Evolutionary conservation across 2,113 vertebrate genomes (phyloP).

Genomic region (Junco hyemalis): DNA sequence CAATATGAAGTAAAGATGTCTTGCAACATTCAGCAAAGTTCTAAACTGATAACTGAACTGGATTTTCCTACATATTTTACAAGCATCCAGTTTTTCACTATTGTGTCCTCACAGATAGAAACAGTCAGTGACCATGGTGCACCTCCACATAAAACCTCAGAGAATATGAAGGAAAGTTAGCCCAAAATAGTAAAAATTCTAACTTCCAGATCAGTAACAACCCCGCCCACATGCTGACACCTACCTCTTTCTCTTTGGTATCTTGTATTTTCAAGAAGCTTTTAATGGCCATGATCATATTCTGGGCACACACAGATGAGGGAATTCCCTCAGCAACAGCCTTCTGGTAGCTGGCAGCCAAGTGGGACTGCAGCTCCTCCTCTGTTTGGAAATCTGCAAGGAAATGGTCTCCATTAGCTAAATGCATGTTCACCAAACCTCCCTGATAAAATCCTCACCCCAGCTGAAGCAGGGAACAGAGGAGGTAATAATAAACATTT

Average conservation of each 20-base stretch:
- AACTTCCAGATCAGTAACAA: neutral
- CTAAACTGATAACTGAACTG: neutral
- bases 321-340: conserved; percentile 65
- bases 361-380: conserved; percentile 80
- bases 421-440: neutral
- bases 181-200: neutral
- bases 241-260: conserved; percentile 73
- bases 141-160: neutral
- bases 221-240: neutral
- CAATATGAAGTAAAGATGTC: accelerated
- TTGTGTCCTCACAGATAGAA: neutral
- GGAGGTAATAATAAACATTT: neutral
- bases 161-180: neutral
- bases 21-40: neutral
- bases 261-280: conserved; percentile 71
- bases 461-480: neutral
- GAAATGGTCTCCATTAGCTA: neutral
- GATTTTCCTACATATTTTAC: neutral
- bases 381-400: conserved; percentile 82
- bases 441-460: neutral
- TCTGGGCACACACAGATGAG: conserved; percentile 68
- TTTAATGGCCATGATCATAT: conserved; percentile 77
- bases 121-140: neutral
- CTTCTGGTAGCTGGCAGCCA: conserved; percentile 80
- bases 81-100: neutral